Base-by-base conservation (phyloP, 2,113 vertebrate species). In the Galeopterus variegatus region DNA sequence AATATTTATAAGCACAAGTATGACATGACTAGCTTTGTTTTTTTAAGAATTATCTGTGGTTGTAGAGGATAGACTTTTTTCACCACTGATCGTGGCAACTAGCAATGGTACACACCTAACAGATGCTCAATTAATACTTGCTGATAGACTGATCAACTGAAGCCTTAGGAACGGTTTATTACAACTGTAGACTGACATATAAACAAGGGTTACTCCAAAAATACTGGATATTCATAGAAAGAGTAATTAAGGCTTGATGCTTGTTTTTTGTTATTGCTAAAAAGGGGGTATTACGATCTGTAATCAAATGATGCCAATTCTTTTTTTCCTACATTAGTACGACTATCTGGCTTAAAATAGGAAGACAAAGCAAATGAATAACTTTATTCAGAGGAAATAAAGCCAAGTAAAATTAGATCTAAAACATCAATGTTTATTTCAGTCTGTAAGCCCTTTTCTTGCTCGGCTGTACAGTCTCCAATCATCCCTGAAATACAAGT, bases 361-460 rank as follows among this genome's bases (percentile, higher is more conserved):
- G 94, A 95, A 84, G 93, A 98, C 96, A 93, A 98, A 98, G 96
- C 83, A 97, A 98, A 84, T 81, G 97, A 98, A 98, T 97, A 98
- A 88, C 60, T 33, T 95, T 79, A 70, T 75, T 52, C 88, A 95
- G 91, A 85, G 69, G 97, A 96, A 98, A 98, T 94, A 97, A 98
- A 97, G 83, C 14, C 15, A 84, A 90, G 77, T 75, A 97, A 98
- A 98, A 95, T 72, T 87, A 4, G 81, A 97, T 97, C 96, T 92
- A 73, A 97, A 96, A 97, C 90, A 93, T 95, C 92, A 97, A 95
- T 86, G 97, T 97, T 97, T 97, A 95, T 97, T 98, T 97, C 72
- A 54, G 54, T 93, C 89, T 96, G 82, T 89, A 87, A 36, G 95
- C 94, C 69, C 75, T 96, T 92, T 73, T 97, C 72, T 88, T 65